Evolutionary conservation across 2,113 vertebrate genomes (phyloP).

Genomic region (Sphyrna mokarran): DNA sequence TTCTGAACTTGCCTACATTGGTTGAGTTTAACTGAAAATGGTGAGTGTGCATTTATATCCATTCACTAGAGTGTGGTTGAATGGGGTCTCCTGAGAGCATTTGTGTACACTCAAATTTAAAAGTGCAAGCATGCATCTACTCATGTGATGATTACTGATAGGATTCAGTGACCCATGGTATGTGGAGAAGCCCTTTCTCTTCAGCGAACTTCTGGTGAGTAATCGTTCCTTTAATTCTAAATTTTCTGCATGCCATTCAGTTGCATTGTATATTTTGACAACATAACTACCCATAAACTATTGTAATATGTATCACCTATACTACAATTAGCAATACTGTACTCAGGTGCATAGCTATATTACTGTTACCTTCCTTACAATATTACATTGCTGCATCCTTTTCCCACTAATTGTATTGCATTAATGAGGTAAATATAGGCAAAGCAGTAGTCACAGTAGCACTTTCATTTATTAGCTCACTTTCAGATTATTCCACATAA

Average conservation of each 20-base stretch:
- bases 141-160: slow-evolving; percentile 16
- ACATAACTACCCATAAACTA: neutral
- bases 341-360: neutral
- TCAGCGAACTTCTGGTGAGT: slow-evolving; percentile 23
- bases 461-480: slow-evolving; percentile 27
- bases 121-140: slow-evolving; percentile 31
- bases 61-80: neutral
- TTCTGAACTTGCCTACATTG: neutral
- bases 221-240: slow-evolving; percentile 29
- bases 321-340: neutral
- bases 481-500: slow-evolving; percentile 14
- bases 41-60: slow-evolving; percentile 17
- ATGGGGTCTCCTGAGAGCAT: neutral
- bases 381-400: neutral
- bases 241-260: slow-evolving; percentile 8
- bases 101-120: slow-evolving; percentile 12
- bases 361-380: neutral
- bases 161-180: slow-evolving; percentile 21
- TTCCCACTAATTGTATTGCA: neutral
- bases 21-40: slow-evolving; percentile 17
- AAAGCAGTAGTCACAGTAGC: neutral
- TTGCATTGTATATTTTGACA: slow-evolving; percentile 21
- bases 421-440: slow-evolving; percentile 19
- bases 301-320: slow-evolving; percentile 15
- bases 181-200: slow-evolving; percentile 31